Base-by-base conservation (phyloP, 2,113 vertebrate species). In the Platanista minor region DNA sequence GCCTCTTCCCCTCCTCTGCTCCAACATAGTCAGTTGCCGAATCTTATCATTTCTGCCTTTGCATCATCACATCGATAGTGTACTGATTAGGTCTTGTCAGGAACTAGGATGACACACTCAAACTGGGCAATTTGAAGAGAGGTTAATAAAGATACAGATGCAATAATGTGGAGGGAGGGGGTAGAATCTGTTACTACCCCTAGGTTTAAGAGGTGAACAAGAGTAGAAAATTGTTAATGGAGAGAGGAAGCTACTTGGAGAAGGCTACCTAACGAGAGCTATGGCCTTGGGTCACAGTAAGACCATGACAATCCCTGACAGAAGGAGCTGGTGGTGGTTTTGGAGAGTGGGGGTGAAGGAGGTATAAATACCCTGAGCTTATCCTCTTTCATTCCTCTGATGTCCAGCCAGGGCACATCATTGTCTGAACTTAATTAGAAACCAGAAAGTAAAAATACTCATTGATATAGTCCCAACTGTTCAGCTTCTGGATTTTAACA, bases 261-360 rank as follows among this genome's bases (percentile, higher is more conserved):
- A 59, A 72, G 21, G 31, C 10, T 81, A 2, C 39, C 52, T n/a
- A 10, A 71, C 4, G 41, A 8, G n/a, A 46, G 18, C 20, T 61
- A 33, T 21, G 36, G 21, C n/a, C 5, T 33, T 29, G 20, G 75
- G 5, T 94, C 69, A 83, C 43, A 92, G 54, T 33, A 86, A 80
- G 39, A 59, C 21, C 43, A 61, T 10, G 11, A 15, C 39, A 81
- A 46, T 74, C 52, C 21, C 36, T 46, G 23, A 20, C 36, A 74
- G 23, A 91, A 87, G 61, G 61, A 62, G 31, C 46, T n/a, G 3
- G 61, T 39, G 27, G 33, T 78, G 62, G 13, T 15, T 10, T 12
- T 78, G 31, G 23, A 14, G 41, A 6, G 49, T 0, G 25, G 21
- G 8, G n/a, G 5, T 29, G 4, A 54, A 54, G 2, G 13, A 29